Base-by-base conservation (phyloP, 35 echinoderm and acorn worm genomes). In the Holothuria glaberrima region DNA sequence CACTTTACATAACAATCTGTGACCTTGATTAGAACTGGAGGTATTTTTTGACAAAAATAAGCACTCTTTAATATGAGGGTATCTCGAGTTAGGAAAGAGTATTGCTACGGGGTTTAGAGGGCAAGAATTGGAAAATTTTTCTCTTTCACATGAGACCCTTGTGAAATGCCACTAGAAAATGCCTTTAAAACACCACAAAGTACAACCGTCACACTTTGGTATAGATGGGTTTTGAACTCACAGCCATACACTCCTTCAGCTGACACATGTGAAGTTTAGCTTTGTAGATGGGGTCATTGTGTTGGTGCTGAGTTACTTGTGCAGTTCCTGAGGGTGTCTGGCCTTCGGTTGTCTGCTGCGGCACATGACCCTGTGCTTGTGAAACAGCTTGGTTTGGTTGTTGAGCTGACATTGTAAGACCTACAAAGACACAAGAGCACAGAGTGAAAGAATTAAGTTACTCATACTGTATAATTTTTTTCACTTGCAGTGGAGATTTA, bases 231-330 rank as follows among this genome's bases (percentile, higher is more conserved):
- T 68, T 68, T 6, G 0, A 25, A 68, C 85, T 87, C 31, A 87
- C 85, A 44, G 85, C 85, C 21, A 87, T 60, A 26, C 36, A 46
- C 38, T 87, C 85, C 67, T 87, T 87, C 22, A 87, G n/a, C 67
- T 87, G 85, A 50, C 14, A 30, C 60, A 87, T 71, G 34, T 69
- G 62, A 3, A 69, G 38, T 52, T 87, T 87, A n/a, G 66, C 85
- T 50, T 50, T 87, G 22, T 68, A 68, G 19, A 87, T 59, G 20
- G 85, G 85, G 67, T 87, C 85, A 52, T n/a, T 9, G 35, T 87
- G n/a, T 30, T 41, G 85, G 18, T 87, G 85, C 20, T 87, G 85
- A 12, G 54, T 52, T 28, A 24, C 21, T 50, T 67, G 85, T 2
- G 31, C 5, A n/a, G 61, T 35, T 70, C 59, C 26, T 87, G 66